These are phyloP conservation scores for Scaptodrosophila latifasciaeformis DNA, from an alignment of 2,888 invertebrate genomes.

Conservation along the genomic window DNA sequence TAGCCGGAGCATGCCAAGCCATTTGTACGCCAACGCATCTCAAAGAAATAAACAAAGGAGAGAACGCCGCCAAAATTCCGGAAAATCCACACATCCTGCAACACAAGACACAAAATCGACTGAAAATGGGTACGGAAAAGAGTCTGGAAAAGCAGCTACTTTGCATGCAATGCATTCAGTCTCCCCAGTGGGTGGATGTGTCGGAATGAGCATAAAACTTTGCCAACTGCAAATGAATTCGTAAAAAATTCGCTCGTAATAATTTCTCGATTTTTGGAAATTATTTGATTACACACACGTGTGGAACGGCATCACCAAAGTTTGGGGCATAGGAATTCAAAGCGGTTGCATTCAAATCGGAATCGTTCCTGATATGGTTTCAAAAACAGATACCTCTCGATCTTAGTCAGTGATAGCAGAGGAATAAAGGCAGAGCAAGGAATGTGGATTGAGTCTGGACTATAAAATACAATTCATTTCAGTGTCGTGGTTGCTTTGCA, in stretches of 20 bases:
- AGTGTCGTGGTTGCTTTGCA: too few relatives aligned
- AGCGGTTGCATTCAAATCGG: too few relatives aligned
- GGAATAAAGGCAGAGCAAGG: too few relatives aligned
- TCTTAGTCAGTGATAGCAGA: conserved; percentile 22
- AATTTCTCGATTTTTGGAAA: conserved; percentile 72
- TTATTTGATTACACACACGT: conserved; percentile 73
- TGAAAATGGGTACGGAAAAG: conserved; percentile 3
- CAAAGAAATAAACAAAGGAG: conserved; percentile 63
- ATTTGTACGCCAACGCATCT: conserved; percentile 47
- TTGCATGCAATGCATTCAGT: conserved; percentile 57
- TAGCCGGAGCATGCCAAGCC: conserved; percentile 10
- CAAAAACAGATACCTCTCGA: conserved; percentile 32
- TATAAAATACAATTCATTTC: conserved; percentile 69
- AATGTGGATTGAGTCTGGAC: conserved; percentile 25
- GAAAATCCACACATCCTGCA: conserved; percentile 64
- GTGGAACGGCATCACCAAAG: conserved; percentile 46
- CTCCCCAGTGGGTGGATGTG: conserved; percentile 31
- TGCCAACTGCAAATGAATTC: conserved; percentile 57
- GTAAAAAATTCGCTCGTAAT: conserved; percentile 64
- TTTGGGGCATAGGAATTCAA: too few relatives aligned
- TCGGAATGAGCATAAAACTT: conserved; percentile 2
- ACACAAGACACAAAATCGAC: conserved; percentile 10
- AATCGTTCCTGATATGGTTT: conserved; percentile 36
- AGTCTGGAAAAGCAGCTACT: conserved; percentile 40
- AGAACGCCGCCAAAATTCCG: conserved; percentile 54